Conservation (phyloP, 2,113 vertebrate genomes). For the Caranx ignobilis region DNA sequence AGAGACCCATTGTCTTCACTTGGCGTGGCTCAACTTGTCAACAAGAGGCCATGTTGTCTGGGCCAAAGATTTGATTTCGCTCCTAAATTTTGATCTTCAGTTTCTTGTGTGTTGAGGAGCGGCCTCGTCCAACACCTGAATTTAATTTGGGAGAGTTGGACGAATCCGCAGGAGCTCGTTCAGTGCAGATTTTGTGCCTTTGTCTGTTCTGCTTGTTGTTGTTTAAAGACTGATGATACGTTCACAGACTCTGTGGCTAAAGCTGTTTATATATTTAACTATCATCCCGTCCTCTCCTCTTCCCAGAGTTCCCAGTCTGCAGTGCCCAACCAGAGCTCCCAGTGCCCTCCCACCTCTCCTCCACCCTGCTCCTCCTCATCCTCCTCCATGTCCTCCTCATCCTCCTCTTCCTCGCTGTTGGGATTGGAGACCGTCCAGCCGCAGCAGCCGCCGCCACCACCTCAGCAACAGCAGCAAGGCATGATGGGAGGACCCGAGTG, state of each 20-base stretch:
- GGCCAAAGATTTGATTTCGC: background rate
- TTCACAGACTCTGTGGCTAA: too few relatives aligned
- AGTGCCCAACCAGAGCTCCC: conserved; percentile 86
- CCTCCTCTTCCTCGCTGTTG: conserved; percentile 84
- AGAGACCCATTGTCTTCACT: background rate
- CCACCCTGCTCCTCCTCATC: conserved; percentile 83
- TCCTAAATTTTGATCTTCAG: background rate
- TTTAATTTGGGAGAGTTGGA: background rate
- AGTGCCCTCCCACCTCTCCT: conserved; percentile 82
- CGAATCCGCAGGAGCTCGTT: background rate
- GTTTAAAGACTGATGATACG: background rate
- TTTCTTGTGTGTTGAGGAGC: background rate
- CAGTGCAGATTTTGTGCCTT: background rate
- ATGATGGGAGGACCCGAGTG: conserved; percentile 83
- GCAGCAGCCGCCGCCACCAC: conserved; percentile 61
- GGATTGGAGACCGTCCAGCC: conserved; percentile 83
- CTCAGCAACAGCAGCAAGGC: conserved; percentile 66
- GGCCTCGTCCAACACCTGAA: background rate
- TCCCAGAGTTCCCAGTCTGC: conserved; percentile 84
- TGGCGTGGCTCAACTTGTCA: background rate
- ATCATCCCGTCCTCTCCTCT: background rate
- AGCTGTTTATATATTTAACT: too few relatives aligned
- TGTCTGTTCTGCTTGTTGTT: too few relatives aligned
- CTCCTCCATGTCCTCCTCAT: conserved; percentile 85
- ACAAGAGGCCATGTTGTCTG: background rate